These are phyloP conservation scores for Watsonalla binaria DNA, from an alignment of 2,888 invertebrate genomes.

Conservation along the genomic window DNA sequence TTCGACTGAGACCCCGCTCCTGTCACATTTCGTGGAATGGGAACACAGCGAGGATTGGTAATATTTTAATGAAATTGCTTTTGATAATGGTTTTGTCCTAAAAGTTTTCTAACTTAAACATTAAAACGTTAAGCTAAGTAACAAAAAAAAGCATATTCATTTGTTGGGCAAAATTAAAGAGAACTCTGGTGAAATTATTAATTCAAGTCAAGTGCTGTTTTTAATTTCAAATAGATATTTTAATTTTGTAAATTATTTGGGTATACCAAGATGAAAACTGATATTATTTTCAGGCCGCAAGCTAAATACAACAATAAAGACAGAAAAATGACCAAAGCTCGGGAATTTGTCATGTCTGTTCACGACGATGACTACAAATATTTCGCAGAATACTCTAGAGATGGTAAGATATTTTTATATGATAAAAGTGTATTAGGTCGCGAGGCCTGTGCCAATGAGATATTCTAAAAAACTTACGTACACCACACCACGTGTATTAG, in stretches of 20 bases:
- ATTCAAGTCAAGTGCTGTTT: no score
- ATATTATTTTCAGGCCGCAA: conserved; percentile 16
- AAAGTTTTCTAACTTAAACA: no score
- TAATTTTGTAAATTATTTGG: no score
- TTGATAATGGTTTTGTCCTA: neutral
- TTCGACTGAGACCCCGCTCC: conserved; percentile 87
- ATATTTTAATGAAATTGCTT: conserved; percentile 8
- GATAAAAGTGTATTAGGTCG: no score
- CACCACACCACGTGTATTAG: neutral
- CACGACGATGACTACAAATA: conserved; percentile 37
- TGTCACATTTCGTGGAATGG: conserved; percentile 88
- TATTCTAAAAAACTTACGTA: no score
- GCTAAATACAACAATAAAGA: conserved; percentile 15
- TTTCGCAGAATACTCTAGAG: conserved; percentile 25
- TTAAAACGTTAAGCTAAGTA: no score
- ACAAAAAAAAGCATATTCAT: no score
- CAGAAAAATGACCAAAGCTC: conserved; percentile 10
- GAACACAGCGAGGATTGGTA: conserved; percentile 85
- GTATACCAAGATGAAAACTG: no score
- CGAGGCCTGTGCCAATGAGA: no score
- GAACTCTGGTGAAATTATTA: no score
- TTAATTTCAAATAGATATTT: no score
- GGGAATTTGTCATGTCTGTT: conserved; percentile 27
- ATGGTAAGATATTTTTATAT: conserved; percentile 28
- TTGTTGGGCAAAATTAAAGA: no score